Base-by-base conservation (phyloP, 2,888 invertebrate genomes). In the Leucophenga maculata region DNA sequence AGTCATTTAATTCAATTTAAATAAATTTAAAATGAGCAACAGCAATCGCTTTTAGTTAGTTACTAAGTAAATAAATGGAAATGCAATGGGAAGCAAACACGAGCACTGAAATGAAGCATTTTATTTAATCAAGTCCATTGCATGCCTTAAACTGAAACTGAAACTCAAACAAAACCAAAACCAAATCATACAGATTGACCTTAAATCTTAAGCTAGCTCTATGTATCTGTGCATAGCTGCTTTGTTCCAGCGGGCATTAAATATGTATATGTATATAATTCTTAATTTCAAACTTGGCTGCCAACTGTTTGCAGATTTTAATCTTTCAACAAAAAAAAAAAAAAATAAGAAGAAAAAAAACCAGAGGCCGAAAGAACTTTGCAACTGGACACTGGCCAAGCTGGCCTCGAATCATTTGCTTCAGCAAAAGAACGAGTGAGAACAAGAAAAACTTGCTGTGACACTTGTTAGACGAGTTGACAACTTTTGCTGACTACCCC, bases 271-370 rank as follows among this genome's bases (percentile, higher is more conserved):
- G 3, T 39, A 39, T 39, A 39, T 39, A 39, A 39, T 83, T 81
- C 82, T 74, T 74, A 77, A 80, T 75, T 82, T 78, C 69, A 83
- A 81, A 83, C 78, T 77, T 75, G 80, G 81, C 75, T 81, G 81
- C 82, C 81, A 81, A 82, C 82, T 82, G 80, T 84, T 83, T 82
- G 84, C 78, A 83, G 81, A 83, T 81, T 81, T 83, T 81, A 81
- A 81, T 81, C 81, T 82, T 78, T 81, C 81, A 81, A 81, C 75
- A 80, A 75, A 52, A 65, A 66, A 44, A 65, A 60, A 39, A 81
- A 77, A 80, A 75, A 52, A 65, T 68, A 44, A 65, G 60, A 39
- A 31, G 70, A 70, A 69, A 72, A n/a, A 74, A 73, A 77, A 65
- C 54, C 67, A 69, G 55, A 55, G 39, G 6, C 22, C 48, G 54